These are phyloP conservation scores for Stegodyphus dumicola DNA, from an alignment of 1,140 invertebrate genomes.

Conservation along the genomic window DNA sequence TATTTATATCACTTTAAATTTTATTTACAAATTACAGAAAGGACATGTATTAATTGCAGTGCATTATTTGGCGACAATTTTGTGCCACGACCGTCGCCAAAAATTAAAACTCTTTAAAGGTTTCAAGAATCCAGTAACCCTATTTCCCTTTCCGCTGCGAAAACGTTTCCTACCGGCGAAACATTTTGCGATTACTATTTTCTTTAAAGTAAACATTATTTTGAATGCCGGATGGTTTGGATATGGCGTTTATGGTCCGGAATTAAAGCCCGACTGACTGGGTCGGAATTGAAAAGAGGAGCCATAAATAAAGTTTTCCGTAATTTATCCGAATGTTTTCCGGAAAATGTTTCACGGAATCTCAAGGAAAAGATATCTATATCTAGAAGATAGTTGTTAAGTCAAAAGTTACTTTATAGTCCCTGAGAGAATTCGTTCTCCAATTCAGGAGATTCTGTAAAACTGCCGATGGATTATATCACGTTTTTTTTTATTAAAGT, in stretches of 20 bases:
- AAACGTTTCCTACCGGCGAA: slow-evolving; percentile 29
- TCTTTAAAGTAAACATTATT: slow-evolving; percentile 55
- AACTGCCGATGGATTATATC: too few species aligned
- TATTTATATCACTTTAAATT: too few species aligned
- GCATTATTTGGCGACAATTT: too few species aligned
- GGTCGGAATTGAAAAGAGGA: slow-evolving; percentile 49
- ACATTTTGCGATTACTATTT: slow-evolving; percentile 39
- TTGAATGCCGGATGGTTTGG: slow-evolving; percentile 51
- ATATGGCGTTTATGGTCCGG: slow-evolving; percentile 54
- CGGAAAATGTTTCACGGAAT: slow-evolving; percentile 42
- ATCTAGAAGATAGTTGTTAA: slow-evolving; percentile 18
- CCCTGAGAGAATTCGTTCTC: slow-evolving; percentile 19
- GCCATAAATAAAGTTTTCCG: slow-evolving; percentile 54
- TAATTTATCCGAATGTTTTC: slow-evolving; percentile 56
- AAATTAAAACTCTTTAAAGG: too few species aligned
- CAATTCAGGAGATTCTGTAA: too few species aligned
- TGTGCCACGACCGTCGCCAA: too few species aligned
- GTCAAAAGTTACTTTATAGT: slow-evolving; percentile 36
- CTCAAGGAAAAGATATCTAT: slow-evolving; percentile 33
- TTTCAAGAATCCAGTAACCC: not conserved
- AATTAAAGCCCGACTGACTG: slow-evolving; percentile 44
- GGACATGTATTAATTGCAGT: too few species aligned
- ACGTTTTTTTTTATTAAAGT: too few species aligned
- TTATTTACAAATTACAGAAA: too few species aligned
- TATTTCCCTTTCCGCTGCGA: not conserved